These are phyloP conservation scores for Pteropus alecto DNA, from an alignment of 2,113 vertebrate genomes.

Conservation along the genomic window DNA sequence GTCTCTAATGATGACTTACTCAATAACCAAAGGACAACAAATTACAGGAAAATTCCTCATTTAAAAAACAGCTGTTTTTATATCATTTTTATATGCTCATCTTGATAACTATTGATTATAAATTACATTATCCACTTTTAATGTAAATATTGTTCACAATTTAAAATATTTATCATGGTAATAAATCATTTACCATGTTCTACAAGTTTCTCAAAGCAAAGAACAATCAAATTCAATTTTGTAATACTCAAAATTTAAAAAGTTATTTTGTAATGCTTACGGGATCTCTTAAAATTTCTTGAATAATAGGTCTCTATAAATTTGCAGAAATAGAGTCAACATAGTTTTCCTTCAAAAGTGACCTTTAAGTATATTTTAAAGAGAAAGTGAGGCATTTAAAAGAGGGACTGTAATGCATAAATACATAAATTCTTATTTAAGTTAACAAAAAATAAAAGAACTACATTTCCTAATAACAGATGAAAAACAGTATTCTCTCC, in stretches of 20 bases:
- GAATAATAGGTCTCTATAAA: neutral
- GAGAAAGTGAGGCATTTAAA: constrained; percentile 1
- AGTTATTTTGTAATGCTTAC: neutral
- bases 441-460: constrained; percentile 4
- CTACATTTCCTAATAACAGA: neutral
- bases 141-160: neutral
- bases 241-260: neutral
- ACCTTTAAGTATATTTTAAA: neutral
- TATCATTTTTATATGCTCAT: constrained; percentile 13
- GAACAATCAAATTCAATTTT: constrained; percentile 14
- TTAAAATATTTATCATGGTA: neutral
- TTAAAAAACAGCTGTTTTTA: neutral
- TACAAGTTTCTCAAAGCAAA: neutral
- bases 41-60: neutral
- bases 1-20: neutral
- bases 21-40: neutral
- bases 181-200: neutral
- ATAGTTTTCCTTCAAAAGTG: neutral
- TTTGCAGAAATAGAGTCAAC: neutral
- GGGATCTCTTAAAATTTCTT: neutral
- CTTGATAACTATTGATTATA: constrained; percentile 8
- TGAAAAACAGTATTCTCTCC: neutral
- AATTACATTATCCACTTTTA: constrained; percentile 10
- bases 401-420: neutral
- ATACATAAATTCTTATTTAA: neutral